Conservation (phyloP, 2,888 invertebrate species). For the Drosophila pullipes region DNA sequence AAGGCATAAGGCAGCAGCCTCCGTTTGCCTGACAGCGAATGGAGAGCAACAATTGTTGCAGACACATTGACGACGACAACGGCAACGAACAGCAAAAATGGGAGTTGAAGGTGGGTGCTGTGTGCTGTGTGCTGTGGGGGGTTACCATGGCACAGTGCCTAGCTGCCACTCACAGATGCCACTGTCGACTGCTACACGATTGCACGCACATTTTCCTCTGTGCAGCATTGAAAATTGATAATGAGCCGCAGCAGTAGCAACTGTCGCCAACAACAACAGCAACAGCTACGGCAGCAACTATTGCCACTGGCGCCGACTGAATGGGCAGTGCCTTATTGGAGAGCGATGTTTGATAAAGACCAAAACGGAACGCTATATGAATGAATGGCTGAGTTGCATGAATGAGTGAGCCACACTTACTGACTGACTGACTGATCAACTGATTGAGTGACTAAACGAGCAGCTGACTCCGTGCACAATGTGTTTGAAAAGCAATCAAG, state of each 20-base stretch:
- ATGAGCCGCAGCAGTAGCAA: conserved; percentile 60
- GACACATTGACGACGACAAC: conserved; percentile 75
- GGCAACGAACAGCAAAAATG: conserved; percentile 20
- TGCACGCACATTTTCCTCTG: conserved; percentile 64
- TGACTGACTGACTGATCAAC: conserved; percentile 18
- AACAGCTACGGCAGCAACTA: conserved; percentile 7
- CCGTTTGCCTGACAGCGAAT: conserved; percentile 55
- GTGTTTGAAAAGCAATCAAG: conserved; percentile 69
- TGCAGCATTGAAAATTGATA: conserved; percentile 75
- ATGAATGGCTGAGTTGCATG: conserved; percentile 48
- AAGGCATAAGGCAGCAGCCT: background rate
- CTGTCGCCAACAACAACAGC: conserved; percentile 8
- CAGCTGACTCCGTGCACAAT: conserved; percentile 39
- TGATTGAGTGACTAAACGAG: conserved; percentile 35
- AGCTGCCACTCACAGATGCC: conserved; percentile 63
- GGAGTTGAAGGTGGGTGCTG: background rate
- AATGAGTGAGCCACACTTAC: conserved; percentile 42
- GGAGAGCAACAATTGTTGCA: conserved; percentile 81
- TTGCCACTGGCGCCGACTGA: conserved; percentile 16
- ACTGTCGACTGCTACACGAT: conserved; percentile 46
- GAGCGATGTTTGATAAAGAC: conserved; percentile 56
- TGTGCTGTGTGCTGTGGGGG: background rate
- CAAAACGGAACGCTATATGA: conserved; percentile 36
- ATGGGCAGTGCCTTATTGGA: conserved; percentile 60
- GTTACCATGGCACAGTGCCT: conserved; percentile 46